Evolutionary conservation across 2,113 vertebrate species (phyloP), one percentile per base, ranked within the genome.

Genomic region (Chinchilla lanigera): DNA sequence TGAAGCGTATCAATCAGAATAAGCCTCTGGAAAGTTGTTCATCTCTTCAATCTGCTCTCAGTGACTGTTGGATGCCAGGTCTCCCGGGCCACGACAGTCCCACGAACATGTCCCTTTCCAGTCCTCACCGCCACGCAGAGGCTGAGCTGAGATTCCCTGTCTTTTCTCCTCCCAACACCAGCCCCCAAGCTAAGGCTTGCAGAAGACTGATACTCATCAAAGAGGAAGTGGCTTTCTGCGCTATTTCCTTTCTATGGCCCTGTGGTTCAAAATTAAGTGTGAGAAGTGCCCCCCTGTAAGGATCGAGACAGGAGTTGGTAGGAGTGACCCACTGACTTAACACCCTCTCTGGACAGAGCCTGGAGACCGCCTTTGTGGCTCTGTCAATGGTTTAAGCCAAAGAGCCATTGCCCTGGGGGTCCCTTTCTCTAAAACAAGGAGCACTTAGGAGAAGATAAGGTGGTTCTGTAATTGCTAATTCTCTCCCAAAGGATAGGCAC

Each of bases 1-100:
- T 86, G 75, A 96, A 95, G 84, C 4, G 0, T 89, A 93, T 94
- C 93, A 84, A 50, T 97, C 89, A 94, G 81, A 47, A 58, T 30
- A 75, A 92, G 63, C 67, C 82, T 77, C 54, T 7, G 33, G 63
- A 65, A 90, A 89, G 87, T 12, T 8, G 22, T 7, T 90, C 33
- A n/a, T 84, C 58, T 96, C 88, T 75, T 69, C 95, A 86, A 38
- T 38, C 54, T 65, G 14, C 26, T 73, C 87, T 67, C 71, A n/a
- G 20, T 1, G 35, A 19, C 35, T 41, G 20, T 20, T 9, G 8
- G 20, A 28, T 7, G 1, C n/a, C 7, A 7, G 1, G 12, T 61
- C 22, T 95, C 67, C 14, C 16, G 19, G 16, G 5, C 33, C 44
- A 47, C 3, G 0, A 4, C 6, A 5, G 20, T 71, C n/a, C 41